Percentiles rank a stretch among this genome's conserved stretches.
Conservation (phyloP, 2,888 invertebrate genomes). For the Cynaeus angustus region DNA sequence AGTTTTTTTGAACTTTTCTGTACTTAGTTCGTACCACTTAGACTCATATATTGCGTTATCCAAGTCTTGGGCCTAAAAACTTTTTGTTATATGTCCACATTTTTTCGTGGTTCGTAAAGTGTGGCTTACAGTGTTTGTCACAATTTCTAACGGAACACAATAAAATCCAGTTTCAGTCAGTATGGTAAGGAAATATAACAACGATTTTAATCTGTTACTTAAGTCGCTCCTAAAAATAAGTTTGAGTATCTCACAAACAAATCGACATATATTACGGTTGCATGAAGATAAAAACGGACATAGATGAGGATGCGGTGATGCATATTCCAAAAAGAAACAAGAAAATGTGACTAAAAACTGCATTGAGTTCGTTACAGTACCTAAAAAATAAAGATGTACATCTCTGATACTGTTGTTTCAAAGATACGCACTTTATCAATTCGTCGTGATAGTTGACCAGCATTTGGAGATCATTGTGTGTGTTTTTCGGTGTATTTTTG, state of each 20-base stretch:
- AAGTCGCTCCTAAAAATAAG: conserved; percentile 3
- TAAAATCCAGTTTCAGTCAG: conserved; percentile 1
- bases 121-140: neutral
- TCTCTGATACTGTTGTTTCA: too few relatives aligned
- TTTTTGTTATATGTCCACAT: too few relatives aligned
- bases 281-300: conserved; percentile 17
- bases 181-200: neutral
- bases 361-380: conserved; percentile 1
- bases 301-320: neutral
- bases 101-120: too few relatives aligned
- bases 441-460: conserved; percentile 4
- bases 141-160: conserved; percentile 11
- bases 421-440: conserved; percentile 1
- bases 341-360: neutral
- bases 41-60: conserved; percentile 5
- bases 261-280: conserved; percentile 3
- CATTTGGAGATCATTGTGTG: neutral
- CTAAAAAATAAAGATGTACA: too few relatives aligned
- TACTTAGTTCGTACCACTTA: conserved; percentile 4
- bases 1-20: neutral
- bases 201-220: conserved; percentile 1
- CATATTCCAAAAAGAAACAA: conserved; percentile 1
- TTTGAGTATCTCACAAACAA: neutral
- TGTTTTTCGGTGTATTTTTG: too few relatives aligned
- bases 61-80: conserved; percentile 8